Percentiles rank a stretch among this genome's conserved stretches.
Evolutionary conservation across 2,888 invertebrate genomes (phyloP).

Genomic region (Eupithecia subumbrata): DNA sequence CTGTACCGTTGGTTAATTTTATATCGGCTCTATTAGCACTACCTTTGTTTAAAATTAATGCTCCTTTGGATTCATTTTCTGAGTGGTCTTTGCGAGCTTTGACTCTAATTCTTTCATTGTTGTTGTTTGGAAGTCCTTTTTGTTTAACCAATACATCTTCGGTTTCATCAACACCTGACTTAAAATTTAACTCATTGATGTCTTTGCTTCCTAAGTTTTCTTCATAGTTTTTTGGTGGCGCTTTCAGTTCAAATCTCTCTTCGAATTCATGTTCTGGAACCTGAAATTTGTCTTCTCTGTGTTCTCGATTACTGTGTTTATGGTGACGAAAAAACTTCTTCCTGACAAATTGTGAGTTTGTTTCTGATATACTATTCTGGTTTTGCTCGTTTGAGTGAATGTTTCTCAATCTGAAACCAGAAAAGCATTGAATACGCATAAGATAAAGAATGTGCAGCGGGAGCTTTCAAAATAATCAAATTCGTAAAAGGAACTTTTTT

Average conservation of each 20-base stretch:
- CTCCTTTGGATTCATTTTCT: constrained; percentile 2
- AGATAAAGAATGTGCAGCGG: not conserved
- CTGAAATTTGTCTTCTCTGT: constrained; percentile 61
- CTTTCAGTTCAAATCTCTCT: constrained; percentile 82
- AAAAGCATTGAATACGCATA: not conserved
- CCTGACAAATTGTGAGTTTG: constrained; percentile 52
- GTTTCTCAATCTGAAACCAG: constrained; percentile 67
- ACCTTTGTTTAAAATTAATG: not conserved
- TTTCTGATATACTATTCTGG: constrained; percentile 58
- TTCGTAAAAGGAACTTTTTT: not conserved
- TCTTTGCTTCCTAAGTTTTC: not conserved
- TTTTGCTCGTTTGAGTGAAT: constrained; percentile 68
- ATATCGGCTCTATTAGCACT: constrained; percentile 81
- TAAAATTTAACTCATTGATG: not conserved
- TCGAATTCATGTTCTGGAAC: constrained; percentile 86
- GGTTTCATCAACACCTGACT: not conserved
- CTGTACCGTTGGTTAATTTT: constrained; percentile 65
- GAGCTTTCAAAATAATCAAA: not conserved
- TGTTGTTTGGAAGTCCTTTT: constrained; percentile 73
- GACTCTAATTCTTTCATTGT: not conserved
- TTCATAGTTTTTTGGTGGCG: constrained; percentile 67
- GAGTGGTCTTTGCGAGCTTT: not conserved
- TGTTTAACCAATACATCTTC: constrained; percentile 68
- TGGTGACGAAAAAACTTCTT: constrained; percentile 79
- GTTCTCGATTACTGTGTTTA: constrained; percentile 59